Evolutionary conservation across 2,797 vertebrate genomes (phyloP).

Genomic region (Pristis pectinata): DNA sequence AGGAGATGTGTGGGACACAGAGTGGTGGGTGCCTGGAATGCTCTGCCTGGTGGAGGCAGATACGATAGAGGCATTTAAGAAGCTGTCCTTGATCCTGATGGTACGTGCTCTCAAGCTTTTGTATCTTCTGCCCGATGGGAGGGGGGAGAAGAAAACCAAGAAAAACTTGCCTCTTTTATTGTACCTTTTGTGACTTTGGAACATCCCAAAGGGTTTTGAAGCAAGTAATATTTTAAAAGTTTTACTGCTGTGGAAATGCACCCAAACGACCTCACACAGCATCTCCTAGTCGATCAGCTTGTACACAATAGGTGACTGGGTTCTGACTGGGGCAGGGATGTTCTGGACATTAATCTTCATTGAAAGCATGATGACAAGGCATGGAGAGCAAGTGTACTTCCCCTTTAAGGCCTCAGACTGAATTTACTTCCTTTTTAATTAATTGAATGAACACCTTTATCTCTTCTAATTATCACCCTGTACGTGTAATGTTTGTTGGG

Average conservation of each 20-base stretch:
- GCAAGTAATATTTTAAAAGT: not conserved
- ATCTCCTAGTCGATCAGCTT: too few species aligned
- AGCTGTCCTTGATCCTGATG: too few species aligned
- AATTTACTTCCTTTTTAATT: not conserved
- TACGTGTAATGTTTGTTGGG: constrained; percentile 22
- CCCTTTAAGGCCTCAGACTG: not conserved
- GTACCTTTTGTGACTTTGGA: not conserved
- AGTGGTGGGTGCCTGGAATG: too few species aligned
- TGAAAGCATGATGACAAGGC: too few species aligned
- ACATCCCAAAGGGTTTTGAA: not conserved
- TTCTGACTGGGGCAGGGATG: not conserved
- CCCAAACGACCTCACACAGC: too few species aligned
- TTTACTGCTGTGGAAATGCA: not conserved
- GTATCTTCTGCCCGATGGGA: too few species aligned
- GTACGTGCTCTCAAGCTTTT: too few species aligned
- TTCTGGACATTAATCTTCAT: not conserved
- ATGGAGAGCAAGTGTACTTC: not conserved
- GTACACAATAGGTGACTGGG: too few species aligned
- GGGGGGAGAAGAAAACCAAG: not conserved
- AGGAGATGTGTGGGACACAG: too few species aligned
- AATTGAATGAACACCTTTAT: constrained; percentile 20
- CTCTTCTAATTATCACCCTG: constrained; percentile 10
- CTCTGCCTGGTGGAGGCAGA: too few species aligned
- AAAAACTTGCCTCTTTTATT: not conserved
- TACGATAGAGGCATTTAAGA: too few species aligned